phyloP scores from a whole-genome alignment of 2,113 vertebrate genomes.

The Sus scrofa region T2T-Sscrofa CM000823.6:27193001-27193500 shows the following conservation, averaged over 20 bases:
- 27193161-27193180: constrained; percentile 1
- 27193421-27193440: background rate
- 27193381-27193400: background rate
- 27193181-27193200: background rate
- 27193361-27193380: background rate
- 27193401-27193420: background rate
- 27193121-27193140: background rate
- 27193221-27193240: background rate
- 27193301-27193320: background rate
- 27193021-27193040: background rate
- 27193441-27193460: background rate
- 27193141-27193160: background rate
- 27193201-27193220: constrained; percentile 41
- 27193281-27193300: background rate
- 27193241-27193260: background rate
- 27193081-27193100: background rate
- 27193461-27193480: background rate
- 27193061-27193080: background rate
- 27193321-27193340: background rate
- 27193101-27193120: background rate
- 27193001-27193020: background rate
- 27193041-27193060: background rate
- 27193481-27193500: constrained; percentile 26
- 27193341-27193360: background rate
- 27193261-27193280: background rate